These are phyloP conservation scores for Gastrophysa polygoni DNA, from an alignment of 2,888 invertebrate genomes.

Conservation along the genomic window DNA sequence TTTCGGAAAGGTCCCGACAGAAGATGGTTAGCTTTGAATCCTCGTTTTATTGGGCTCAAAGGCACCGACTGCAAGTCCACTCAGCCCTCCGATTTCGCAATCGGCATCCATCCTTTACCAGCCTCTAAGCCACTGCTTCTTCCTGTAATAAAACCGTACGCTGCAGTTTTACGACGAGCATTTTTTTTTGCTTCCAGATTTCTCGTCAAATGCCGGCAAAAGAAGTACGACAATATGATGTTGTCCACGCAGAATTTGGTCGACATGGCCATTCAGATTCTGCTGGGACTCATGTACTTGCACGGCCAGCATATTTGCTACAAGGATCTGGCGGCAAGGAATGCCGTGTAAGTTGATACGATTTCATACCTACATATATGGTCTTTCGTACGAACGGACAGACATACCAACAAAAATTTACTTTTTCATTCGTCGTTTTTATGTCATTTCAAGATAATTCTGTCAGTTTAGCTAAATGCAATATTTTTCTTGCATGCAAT, in stretches of 20 bases:
- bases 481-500: too few species aligned
- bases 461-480: too few species aligned
- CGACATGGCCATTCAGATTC: constrained; percentile 75
- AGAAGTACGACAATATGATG: constrained; percentile 53
- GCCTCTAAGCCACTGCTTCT: constrained; percentile 9
- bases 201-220: constrained; percentile 55
- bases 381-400: too few species aligned
- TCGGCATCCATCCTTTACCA: background rate
- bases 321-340: constrained; percentile 88
- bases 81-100: too few species aligned
- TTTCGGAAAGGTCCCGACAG: too few species aligned
- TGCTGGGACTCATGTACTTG: constrained; percentile 84
- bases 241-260: constrained; percentile 68
- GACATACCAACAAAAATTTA: too few species aligned
- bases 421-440: too few species aligned
- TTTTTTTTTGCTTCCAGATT: constrained; percentile 48
- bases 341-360: constrained; percentile 83
- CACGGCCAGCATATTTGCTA: constrained; percentile 88
- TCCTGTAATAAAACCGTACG: background rate
- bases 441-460: too few species aligned
- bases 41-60: too few species aligned
- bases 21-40: too few species aligned
- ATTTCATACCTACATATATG: constrained; percentile 4
- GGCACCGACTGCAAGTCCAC: too few species aligned
- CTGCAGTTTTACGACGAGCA: constrained; percentile 9